Percentiles rank a stretch among this genome's conserved stretches.
These are phyloP conservation scores for Sebastes taczanowskii DNA, from an alignment of 2,797 vertebrate genomes.

Conservation along the genomic window DNA sequence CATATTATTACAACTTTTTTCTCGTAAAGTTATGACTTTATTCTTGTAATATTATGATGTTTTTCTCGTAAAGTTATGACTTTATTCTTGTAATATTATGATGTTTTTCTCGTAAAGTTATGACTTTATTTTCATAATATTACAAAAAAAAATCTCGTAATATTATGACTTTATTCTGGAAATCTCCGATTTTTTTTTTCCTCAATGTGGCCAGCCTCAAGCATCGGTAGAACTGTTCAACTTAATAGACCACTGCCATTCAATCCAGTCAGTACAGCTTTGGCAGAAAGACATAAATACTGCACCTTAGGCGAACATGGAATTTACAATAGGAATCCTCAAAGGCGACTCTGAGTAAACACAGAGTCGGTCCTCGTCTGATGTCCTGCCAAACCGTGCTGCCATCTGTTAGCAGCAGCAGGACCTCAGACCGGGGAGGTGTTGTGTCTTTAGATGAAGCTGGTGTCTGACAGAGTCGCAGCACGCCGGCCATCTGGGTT, in stretches of 20 bases:
- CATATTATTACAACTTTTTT: too few species aligned
- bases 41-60: too few species aligned
- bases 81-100: too few species aligned
- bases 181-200: too few species aligned
- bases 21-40: too few species aligned
- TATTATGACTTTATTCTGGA: too few species aligned
- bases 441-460: slow-evolving; percentile 21
- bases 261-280: neutral
- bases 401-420: slow-evolving; percentile 64
- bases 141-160: too few species aligned
- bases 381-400: slow-evolving; percentile 37
- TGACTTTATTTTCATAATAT: too few species aligned
- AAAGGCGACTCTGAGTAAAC: neutral
- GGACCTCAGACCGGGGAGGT: slow-evolving; percentile 16
- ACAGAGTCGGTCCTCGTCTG: neutral
- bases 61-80: too few species aligned
- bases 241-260: neutral
- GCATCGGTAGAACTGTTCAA: neutral
- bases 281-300: neutral
- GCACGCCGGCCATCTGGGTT: slow-evolving; percentile 14
- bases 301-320: neutral
- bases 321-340: neutral
- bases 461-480: slow-evolving; percentile 32
- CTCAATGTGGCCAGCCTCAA: too few species aligned
- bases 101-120: too few species aligned